Conservation (phyloP, 2,888 invertebrate genomes). For the Noctua janthe region DNA sequence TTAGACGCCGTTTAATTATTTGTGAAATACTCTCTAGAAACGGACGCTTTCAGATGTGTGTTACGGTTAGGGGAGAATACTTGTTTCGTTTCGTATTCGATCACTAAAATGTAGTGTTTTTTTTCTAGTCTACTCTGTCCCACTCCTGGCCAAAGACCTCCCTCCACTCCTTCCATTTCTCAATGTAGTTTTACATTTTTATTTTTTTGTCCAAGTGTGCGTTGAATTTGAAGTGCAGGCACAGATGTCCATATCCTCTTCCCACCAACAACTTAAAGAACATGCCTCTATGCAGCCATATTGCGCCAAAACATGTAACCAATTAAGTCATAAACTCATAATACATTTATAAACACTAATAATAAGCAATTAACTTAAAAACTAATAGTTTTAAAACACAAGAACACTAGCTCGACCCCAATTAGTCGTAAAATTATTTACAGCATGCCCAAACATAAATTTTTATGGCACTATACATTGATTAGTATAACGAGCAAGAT, state of each 20-base stretch:
- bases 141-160: no score
- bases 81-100: not conserved
- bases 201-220: not conserved
- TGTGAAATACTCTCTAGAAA: not conserved
- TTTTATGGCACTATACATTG: slow-evolving; percentile 86
- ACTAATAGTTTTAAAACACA: slow-evolving; percentile 80
- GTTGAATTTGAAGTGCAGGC: not conserved
- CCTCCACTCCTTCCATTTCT: no score
- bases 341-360: slow-evolving; percentile 67
- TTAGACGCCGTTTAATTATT: not conserved
- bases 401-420: slow-evolving; percentile 75
- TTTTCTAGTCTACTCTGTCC: no score
- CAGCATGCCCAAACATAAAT: slow-evolving; percentile 79
- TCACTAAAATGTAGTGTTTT: not conserved
- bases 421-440: slow-evolving; percentile 85
- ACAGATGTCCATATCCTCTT: not conserved
- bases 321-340: slow-evolving; percentile 58
- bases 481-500: slow-evolving; percentile 87
- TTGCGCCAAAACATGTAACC: slow-evolving; percentile 46
- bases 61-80: not conserved
- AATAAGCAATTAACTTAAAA: slow-evolving; percentile 79
- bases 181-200: not conserved
- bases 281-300: slow-evolving; percentile 27
- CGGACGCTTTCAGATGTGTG: not conserved
- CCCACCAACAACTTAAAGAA: slow-evolving; percentile 14